Evolutionary conservation across 2,797 vertebrate genomes (phyloP).

Genomic region (Malurus leucopterus): DNA sequence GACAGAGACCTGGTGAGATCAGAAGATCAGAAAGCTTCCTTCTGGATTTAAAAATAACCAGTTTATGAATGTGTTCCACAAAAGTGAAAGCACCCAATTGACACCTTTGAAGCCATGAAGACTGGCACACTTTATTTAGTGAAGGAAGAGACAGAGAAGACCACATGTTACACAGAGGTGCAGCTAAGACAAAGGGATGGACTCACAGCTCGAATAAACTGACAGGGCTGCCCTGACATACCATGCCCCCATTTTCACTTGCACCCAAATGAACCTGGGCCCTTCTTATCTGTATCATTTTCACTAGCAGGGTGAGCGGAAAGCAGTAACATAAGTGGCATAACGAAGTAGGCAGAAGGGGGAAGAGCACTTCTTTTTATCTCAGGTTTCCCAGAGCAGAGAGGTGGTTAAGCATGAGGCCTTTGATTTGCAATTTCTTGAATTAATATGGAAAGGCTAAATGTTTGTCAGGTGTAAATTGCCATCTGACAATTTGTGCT

Average conservation of each 20-base stretch:
- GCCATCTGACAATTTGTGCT: neutral
- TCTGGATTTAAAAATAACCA: neutral
- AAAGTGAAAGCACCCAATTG: neutral
- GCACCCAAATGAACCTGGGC: neutral
- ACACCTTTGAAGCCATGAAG: neutral
- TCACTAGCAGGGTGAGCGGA: neutral
- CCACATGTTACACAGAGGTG: neutral
- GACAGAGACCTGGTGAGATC: neutral
- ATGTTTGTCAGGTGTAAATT: neutral
- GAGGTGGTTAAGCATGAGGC: neutral
- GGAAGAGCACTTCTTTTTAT: neutral
- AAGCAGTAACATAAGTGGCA: neutral
- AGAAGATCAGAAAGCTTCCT: neutral
- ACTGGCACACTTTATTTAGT: neutral
- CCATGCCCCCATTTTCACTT: neutral
- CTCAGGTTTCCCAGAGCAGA: neutral
- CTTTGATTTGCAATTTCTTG: neutral
- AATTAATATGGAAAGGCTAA: neutral
- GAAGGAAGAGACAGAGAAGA: neutral
- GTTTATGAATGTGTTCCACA: neutral
- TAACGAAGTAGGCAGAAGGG: neutral
- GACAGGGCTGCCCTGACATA: neutral
- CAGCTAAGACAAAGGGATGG: neutral
- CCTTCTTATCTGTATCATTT: neutral
- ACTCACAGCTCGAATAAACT: neutral